Evolutionary conservation across 2,888 invertebrate species (phyloP), one percentile per base, ranked within the genome.

Genomic region (Bellardia pandia): DNA sequence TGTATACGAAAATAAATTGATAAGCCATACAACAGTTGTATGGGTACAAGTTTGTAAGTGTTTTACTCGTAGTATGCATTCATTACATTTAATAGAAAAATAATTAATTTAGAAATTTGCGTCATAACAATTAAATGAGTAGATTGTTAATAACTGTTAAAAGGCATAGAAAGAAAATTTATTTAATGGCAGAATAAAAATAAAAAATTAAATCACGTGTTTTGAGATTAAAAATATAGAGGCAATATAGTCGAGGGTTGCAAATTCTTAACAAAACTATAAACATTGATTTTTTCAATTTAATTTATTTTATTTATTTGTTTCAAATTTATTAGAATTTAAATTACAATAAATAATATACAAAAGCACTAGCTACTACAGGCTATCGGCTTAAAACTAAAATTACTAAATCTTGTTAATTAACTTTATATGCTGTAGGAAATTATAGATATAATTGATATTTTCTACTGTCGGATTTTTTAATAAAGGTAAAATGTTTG

Each of bases 31-130:
- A 86, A 75, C 37, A 75, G 60, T 83, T 51, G 56, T 58, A 37
- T 66, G 56, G 16, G 30, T 68, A 40, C 48, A 45, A 37, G 9
- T 51, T 14, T 51, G 48, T 60, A 40, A 14, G 33, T 64, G 62
- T 74, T 13, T 14, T 30, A 37, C 23, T 66, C 11, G 48, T 53
- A 40, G 69, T 56, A 58, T 85, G 16, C 60, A 72, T 76, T 79
- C 37, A 58, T 79, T 82, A 51, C 42, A 79, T 77, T 60, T 76
- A 78, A 79, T 86, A 79, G 76, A 75, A 58, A 56, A 64, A 62
- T 74, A 76, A 86, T 86, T 82, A 81, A 74, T 81, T 86, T 53
- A 51, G 37, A 58, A 75, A 78, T 82, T 79, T 86, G 69, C 86
- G 82, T 86, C 82, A 86, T 66, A 68, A 62, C 68, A 72, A 78